These are phyloP conservation scores for Acanthiza pusilla DNA, from an alignment of 2,797 vertebrate species.

Conservation along the genomic window DNA sequence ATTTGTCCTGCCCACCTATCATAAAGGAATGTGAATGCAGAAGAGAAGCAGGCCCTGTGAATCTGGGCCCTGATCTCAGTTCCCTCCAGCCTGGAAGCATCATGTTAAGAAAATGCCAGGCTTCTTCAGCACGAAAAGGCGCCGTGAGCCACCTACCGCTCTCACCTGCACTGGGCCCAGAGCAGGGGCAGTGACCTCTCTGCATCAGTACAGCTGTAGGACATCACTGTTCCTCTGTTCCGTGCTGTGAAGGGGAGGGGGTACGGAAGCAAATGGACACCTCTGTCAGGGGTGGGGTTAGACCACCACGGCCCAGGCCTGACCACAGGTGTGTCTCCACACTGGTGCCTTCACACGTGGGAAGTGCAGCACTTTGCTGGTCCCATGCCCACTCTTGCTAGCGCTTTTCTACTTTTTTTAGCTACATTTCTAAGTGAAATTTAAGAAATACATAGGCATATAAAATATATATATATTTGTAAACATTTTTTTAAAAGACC, in stretches of 20 bases:
- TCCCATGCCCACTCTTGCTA: background rate
- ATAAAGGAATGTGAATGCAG: background rate
- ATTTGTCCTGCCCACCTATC: background rate
- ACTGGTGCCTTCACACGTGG: constrained; percentile 27
- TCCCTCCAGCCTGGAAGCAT: background rate
- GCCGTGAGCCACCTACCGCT: rapidly evolving
- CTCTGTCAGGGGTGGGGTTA: background rate
- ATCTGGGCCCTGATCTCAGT: background rate
- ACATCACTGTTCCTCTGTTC: background rate
- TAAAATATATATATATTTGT: constrained; percentile 17
- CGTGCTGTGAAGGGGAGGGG: background rate
- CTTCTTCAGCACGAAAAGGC: background rate
- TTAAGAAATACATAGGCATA: background rate
- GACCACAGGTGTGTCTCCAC: background rate
- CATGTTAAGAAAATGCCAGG: background rate
- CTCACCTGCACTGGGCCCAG: background rate
- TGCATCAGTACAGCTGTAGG: background rate
- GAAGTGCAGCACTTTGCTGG: background rate
- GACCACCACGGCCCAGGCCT: background rate
- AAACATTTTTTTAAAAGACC: background rate
- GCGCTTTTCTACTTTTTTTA: constrained; percentile 17
- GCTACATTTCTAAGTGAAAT: constrained; percentile 30
- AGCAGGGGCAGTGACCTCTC: background rate
- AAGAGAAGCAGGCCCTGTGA: background rate
- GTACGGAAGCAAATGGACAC: background rate